Percentiles rank a stretch among this genome's conserved stretches.
These are phyloP conservation scores for Hylyphantes graminicola DNA, from an alignment of 1,140 invertebrate genomes.

Conservation along the genomic window DNA sequence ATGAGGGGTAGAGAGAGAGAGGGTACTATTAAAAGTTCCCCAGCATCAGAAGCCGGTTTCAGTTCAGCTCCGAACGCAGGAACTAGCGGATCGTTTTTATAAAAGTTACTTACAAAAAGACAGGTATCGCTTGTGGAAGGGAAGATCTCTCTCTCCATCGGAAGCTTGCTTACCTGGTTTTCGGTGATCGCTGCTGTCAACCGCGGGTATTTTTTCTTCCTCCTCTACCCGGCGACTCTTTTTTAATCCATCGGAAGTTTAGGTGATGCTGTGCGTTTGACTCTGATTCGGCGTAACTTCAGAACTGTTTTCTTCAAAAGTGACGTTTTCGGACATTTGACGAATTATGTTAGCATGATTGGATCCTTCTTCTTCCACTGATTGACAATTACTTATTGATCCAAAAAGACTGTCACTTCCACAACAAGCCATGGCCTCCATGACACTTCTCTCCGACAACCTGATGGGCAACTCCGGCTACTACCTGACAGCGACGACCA, in stretches of 20 bases:
- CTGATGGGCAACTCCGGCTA: neutral
- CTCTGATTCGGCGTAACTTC: too few species aligned
- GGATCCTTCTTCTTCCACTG: too few species aligned
- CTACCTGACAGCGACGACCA: neutral
- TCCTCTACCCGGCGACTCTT: neutral
- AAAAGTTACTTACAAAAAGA: too few species aligned
- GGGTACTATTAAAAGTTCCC: constrained; percentile 19
- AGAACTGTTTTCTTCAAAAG: too few species aligned
- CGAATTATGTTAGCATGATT: too few species aligned
- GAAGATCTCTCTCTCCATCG: too few species aligned
- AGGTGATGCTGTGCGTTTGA: too few species aligned
- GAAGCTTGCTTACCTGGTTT: neutral
- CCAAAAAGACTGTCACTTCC: neutral
- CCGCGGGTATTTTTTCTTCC: neutral
- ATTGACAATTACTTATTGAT: too few species aligned
- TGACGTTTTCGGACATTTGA: too few species aligned
- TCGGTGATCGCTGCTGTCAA: neutral
- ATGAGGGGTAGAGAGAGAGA: constrained; percentile 32
- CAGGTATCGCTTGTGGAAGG: too few species aligned
- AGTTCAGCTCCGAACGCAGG: neutral
- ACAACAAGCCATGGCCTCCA: constrained; percentile 30
- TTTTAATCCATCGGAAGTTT: too few species aligned
- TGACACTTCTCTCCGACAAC: constrained; percentile 13
- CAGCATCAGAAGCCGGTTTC: constrained; percentile 43
- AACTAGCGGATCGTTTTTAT: too few species aligned